A percentile compares a stretch with the other conserved stretches of the same genome.
phyloP scores from a whole-genome alignment of 2,113 vertebrate genomes.

The Cacatua alba region DNA sequence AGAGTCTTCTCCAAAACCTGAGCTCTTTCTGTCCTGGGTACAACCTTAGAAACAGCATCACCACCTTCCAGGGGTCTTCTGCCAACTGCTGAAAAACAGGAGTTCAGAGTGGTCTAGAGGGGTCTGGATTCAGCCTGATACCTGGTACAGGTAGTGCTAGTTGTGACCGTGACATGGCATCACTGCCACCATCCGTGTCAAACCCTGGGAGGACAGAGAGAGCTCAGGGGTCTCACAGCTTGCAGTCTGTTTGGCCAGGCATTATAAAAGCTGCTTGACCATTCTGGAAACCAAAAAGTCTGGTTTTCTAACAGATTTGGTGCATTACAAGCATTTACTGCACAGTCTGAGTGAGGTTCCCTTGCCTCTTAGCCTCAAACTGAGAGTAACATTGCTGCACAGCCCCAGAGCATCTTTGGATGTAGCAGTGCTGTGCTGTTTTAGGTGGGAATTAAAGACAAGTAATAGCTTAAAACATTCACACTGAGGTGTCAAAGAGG shows the following conservation, averaged over 20 bases:
- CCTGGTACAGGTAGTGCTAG: neutral
- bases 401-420: neutral
- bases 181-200: rapidly evolving
- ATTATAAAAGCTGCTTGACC: neutral
- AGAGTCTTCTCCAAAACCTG: neutral
- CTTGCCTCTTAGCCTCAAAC: rapidly evolving
- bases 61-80: neutral
- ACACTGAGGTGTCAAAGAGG: neutral
- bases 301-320: neutral
- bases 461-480: neutral
- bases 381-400: neutral
- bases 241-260: neutral
- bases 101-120: neutral
- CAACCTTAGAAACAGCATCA: neutral
- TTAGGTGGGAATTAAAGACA: neutral
- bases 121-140: neutral
- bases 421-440: neutral
- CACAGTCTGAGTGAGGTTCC: neutral
- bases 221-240: neutral
- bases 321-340: neutral
- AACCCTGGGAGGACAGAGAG: neutral
- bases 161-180: neutral
- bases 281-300: neutral
- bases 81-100: neutral
- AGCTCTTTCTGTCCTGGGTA: neutral